Conservation (phyloP, 2,888 invertebrate species). For the Phyllotreta striolata region DNA sequence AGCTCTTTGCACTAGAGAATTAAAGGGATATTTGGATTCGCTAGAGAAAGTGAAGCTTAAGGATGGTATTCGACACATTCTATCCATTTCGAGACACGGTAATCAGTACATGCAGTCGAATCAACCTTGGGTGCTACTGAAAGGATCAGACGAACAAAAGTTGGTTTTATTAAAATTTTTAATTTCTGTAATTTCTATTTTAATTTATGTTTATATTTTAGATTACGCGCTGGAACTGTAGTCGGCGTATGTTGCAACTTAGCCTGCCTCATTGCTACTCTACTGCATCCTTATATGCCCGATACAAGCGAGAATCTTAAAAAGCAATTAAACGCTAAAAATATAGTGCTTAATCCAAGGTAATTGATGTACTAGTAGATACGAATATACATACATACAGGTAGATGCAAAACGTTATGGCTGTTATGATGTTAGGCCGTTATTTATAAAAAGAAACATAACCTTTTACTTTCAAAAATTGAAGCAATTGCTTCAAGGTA, state of each 20-base stretch:
- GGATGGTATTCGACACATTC: slow-evolving; percentile 85
- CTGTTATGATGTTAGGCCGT: too few relatives aligned
- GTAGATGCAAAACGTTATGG: too few relatives aligned
- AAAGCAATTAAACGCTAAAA: slow-evolving; percentile 74
- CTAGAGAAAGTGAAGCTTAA: slow-evolving; percentile 82
- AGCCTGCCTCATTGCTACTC: slow-evolving; percentile 78
- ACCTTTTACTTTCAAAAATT: too few relatives aligned
- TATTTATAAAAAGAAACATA: too few relatives aligned
- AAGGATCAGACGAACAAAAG: slow-evolving; percentile 81
- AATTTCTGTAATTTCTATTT: too few relatives aligned
- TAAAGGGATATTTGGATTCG: slow-evolving; percentile 74
- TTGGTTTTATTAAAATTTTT: slow-evolving; percentile 55
- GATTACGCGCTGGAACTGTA: slow-evolving; percentile 80
- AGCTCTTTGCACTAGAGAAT: slow-evolving; percentile 80
- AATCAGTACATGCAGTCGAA: slow-evolving; percentile 96
- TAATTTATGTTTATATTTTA: slow-evolving; percentile 49
- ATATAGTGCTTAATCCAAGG: slow-evolving; percentile 64
- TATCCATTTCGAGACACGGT: slow-evolving; percentile 88
- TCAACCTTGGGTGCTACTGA: slow-evolving; percentile 94
- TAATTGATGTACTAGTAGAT: too few relatives aligned
- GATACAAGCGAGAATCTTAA: slow-evolving; percentile 73
- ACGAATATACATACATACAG: too few relatives aligned
- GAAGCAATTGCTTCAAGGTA: too few relatives aligned
- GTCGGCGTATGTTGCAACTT: slow-evolving; percentile 86
- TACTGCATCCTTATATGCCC: slow-evolving; percentile 94